Conservation (phyloP, 2,888 invertebrate species). For the Andrena camellia region DNA sequence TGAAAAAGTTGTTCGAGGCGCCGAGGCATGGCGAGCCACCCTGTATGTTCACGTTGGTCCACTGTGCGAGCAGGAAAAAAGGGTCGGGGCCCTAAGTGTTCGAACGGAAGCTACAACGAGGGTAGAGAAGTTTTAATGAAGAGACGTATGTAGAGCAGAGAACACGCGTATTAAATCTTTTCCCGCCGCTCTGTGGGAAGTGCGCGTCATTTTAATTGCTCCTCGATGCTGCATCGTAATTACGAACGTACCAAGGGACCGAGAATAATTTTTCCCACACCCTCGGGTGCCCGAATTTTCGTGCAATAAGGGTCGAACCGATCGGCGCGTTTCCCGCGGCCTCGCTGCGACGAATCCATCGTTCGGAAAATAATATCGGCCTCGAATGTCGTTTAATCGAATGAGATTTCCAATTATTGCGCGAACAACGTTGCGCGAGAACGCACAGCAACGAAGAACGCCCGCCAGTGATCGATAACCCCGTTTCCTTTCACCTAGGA, state of each 20-base stretch:
- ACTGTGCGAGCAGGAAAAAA: neutral
- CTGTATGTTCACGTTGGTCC: conserved; percentile 22
- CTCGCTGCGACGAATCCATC: neutral
- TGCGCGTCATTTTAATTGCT: conserved; percentile 47
- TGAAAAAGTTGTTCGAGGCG: neutral
- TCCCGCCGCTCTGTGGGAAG: conserved; percentile 23
- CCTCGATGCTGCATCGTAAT: conserved; percentile 25
- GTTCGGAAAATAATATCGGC: neutral
- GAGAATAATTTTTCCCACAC: conserved; percentile 3
- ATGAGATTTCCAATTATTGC: too few relatives aligned
- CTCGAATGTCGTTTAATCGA: neutral
- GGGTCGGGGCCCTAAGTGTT: neutral
- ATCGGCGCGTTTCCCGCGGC: neutral
- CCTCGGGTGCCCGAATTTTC: neutral
- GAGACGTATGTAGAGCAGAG: conserved; percentile 48
- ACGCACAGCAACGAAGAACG: too few relatives aligned
- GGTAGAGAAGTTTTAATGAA: conserved; percentile 37
- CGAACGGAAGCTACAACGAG: conserved; percentile 7
- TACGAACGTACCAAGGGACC: conserved; percentile 4
- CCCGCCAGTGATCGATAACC: neutral
- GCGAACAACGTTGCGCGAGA: too few relatives aligned
- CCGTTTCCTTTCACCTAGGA: neutral
- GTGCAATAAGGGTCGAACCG: neutral
- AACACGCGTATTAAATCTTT: conserved; percentile 43
- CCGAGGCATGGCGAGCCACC: neutral